These are phyloP conservation scores for Hoplodrina ambigua DNA, from an alignment of 2,888 invertebrate species.

Conservation along the genomic window DNA sequence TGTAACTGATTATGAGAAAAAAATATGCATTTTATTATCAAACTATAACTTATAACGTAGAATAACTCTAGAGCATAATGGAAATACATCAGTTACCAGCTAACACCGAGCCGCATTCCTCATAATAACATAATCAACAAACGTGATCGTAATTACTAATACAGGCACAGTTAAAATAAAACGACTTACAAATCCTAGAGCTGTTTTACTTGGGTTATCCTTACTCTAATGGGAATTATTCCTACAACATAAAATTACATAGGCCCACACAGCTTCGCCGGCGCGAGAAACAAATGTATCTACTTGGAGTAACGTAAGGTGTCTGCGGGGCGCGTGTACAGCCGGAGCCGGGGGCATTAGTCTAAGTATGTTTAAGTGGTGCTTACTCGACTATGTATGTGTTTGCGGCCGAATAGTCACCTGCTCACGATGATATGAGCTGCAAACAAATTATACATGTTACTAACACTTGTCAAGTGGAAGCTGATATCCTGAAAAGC, in stretches of 20 bases:
- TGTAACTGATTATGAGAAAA: conserved; percentile 57
- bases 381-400: conserved; percentile 85
- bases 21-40: conserved; percentile 60
- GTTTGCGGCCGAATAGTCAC: conserved; percentile 86
- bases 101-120: conserved; percentile 65
- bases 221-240: conserved; percentile 85
- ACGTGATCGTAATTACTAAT: conserved; percentile 55
- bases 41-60: conserved; percentile 62
- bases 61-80: conserved; percentile 63
- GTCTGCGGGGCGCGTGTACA: conserved; percentile 48
- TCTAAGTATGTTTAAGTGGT: conserved; percentile 83
- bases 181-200: conserved; percentile 76
- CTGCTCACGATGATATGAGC: conserved; percentile 91
- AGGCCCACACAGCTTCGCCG: conserved; percentile 71
- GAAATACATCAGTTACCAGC: conserved; percentile 59
- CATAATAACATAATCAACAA: conserved; percentile 58
- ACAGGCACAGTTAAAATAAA: conserved; percentile 74
- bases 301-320: conserved; percentile 46
- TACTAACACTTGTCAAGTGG: conserved; percentile 20
- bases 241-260: conserved; percentile 86
- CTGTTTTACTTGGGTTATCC: conserved; percentile 81
- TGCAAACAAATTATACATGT: conserved; percentile 66
- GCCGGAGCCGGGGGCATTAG: conserved; percentile 71
- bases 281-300: conserved; percentile 50
- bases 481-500: conserved; percentile 15